Evolutionary conservation across 23 tunicate species (phyloP), one percentile per base, ranked within the genome.

Genomic region (Botrylloides violaceus): DNA sequence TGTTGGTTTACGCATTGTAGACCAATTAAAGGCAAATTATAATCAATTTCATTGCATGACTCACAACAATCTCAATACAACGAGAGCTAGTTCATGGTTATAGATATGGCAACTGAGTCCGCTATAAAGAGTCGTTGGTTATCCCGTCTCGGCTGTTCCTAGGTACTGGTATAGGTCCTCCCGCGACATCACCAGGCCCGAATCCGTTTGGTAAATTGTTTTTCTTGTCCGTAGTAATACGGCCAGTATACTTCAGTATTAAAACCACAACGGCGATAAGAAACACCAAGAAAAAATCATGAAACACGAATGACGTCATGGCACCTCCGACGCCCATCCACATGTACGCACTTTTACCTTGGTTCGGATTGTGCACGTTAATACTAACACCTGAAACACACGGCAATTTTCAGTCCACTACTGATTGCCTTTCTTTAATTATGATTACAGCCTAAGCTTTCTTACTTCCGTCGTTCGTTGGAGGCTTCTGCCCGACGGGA

Each of bases 301-400:
- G 85, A 4, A 86, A 80, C 2, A 86, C 66, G 35, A 86, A 49
- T 22, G 71, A 32, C 27, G 68, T 63, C 26, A 86, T 49, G 23
- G 63, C 78, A 15, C 65, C 76, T 20, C 85, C 94, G n/a, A 86
- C 75, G 21, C 61, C 83, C 27, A 73, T 68, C 94, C 94, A 86
- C 74, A 87, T 58, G 73, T 86, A 30, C 72, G 81, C 66, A 72
- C 81, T 36, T 79, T 78, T 3, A 74, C 66, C 4, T 32, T 84
- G 31, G 38, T 66, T 5, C 80, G 81, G 28, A 83, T 83, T 18
- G 70, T 63, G 70, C 35, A 63, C 33, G 7, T 27, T 28, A 34
- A 63, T 34, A 34, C 29, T 28, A 9, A 63, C 36, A 28, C 36
- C 70, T 63, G 9, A 28, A 63, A 47, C n/a, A n/a, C n/a, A n/a